These are phyloP conservation scores for Calephelis virginiensis DNA, from an alignment of 1,140 invertebrate genomes.

Conservation along the genomic window DNA sequence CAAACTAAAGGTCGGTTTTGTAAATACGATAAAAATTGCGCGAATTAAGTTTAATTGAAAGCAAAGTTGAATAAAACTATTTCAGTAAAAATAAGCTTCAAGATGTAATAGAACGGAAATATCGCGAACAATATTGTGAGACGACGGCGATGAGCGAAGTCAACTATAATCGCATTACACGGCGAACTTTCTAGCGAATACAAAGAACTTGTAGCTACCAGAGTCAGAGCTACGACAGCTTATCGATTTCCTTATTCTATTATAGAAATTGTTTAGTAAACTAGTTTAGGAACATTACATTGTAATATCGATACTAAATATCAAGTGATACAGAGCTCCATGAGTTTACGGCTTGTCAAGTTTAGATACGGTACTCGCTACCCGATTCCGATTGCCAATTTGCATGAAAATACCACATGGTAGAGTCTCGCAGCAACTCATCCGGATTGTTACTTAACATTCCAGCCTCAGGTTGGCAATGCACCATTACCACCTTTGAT, in stretches of 20 bases:
- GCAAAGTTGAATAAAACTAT: not conserved
- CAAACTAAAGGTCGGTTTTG: too few relatives aligned
- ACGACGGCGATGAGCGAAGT: not conserved
- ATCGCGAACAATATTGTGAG: constrained; percentile 3
- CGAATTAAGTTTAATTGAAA: not conserved
- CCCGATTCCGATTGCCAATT: too few relatives aligned
- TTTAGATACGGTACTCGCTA: too few relatives aligned
- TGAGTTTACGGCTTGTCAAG: too few relatives aligned
- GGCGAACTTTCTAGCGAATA: constrained; percentile 4
- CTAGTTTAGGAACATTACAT: not conserved
- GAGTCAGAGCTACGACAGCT: not conserved
- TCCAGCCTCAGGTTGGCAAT: too few relatives aligned
- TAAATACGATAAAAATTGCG: too few relatives aligned
- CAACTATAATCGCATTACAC: constrained; percentile 4
- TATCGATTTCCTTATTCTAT: constrained; percentile 1
- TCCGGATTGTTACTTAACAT: too few relatives aligned
- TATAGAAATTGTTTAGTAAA: not conserved
- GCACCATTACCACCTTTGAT: too few relatives aligned
- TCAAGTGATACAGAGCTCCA: too few relatives aligned
- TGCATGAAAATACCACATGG: too few relatives aligned
- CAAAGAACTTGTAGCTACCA: constrained; percentile 12
- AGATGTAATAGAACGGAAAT: not conserved
- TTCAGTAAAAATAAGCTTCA: not conserved
- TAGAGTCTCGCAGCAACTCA: too few relatives aligned
- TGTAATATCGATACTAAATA: too few relatives aligned